Conservation (phyloP, 2,797 vertebrate genomes). For the Lerista edwardsae region DNA sequence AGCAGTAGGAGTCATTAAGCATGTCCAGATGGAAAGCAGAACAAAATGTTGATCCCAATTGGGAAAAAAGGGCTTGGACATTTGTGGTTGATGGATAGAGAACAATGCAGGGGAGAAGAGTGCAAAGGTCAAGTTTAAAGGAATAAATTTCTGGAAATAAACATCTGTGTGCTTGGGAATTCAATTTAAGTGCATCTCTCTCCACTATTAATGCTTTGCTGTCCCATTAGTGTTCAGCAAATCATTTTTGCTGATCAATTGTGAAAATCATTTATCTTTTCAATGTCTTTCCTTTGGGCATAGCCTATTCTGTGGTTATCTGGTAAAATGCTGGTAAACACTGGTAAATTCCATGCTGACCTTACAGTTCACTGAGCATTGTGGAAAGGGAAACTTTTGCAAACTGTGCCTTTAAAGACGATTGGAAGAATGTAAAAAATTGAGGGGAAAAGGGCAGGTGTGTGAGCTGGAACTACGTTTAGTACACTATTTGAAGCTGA, state of each 20-base stretch:
- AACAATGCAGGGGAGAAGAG: not conserved
- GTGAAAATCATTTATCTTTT: not conserved
- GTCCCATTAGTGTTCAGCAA: not conserved
- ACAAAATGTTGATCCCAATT: slow-evolving; percentile 4
- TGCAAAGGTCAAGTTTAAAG: not conserved
- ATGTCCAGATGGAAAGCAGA: slow-evolving; percentile 17
- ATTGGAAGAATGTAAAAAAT: slow-evolving; percentile 22
- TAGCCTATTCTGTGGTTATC: not conserved
- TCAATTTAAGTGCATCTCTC: not conserved
- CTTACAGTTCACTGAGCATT: not conserved
- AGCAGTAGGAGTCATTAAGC: not conserved
- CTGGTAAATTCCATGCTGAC: not conserved
- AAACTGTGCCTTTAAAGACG: slow-evolving; percentile 20
- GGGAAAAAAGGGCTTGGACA: not conserved
- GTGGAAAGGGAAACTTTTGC: slow-evolving; percentile 26
- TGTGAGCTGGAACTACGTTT: slow-evolving; percentile 43
- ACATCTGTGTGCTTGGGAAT: not conserved
- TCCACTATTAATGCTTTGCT: not conserved
- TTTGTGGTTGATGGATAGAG: slow-evolving; percentile 2
- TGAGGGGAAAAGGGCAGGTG: slow-evolving; percentile 23
- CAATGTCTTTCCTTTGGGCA: not conserved
- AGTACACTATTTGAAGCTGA: slow-evolving; percentile 48
- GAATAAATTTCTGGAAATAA: not conserved
- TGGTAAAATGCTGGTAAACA: no score
- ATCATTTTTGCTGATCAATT: not conserved